Percentiles rank a stretch among this genome's conserved stretches.
These are phyloP conservation scores for Falco rusticolus DNA, from an alignment of 2,797 vertebrate genomes.

Conservation along the genomic window DNA sequence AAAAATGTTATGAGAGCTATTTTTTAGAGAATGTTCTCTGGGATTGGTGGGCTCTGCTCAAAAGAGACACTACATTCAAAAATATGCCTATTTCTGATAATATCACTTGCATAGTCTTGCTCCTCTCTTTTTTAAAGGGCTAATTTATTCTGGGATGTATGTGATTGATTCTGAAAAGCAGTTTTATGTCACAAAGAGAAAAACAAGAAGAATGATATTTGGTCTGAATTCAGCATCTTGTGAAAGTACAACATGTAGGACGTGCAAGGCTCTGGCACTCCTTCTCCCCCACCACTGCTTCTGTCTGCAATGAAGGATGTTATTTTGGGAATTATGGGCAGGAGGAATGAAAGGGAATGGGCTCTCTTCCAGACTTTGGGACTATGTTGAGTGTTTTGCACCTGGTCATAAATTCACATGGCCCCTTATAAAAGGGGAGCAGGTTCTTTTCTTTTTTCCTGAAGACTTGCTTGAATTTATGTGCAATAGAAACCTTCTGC, in stretches of 20 bases:
- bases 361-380: conserved; percentile 35
- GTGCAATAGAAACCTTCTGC: conserved; percentile 52
- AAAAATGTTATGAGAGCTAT: background rate
- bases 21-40: background rate
- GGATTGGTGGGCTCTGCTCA: background rate
- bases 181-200: background rate
- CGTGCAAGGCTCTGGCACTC: background rate
- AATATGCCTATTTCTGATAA: background rate
- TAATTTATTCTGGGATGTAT: conserved; percentile 4
- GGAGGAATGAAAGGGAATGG: conserved; percentile 31
- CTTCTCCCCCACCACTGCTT: background rate
- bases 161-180: background rate
- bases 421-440: conserved; percentile 63
- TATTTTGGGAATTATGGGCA: conserved; percentile 18
- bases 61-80: background rate
- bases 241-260: background rate
- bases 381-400: conserved; percentile 7
- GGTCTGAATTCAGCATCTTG: background rate
- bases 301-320: conserved; percentile 79
- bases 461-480: conserved; percentile 82
- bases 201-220: conserved; percentile 1
- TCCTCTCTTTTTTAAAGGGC: background rate
- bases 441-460: conserved; percentile 57
- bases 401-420: conserved; percentile 63
- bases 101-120: background rate